Conservation (phyloP, 2,797 vertebrate species). For the Avahi laniger region DNA sequence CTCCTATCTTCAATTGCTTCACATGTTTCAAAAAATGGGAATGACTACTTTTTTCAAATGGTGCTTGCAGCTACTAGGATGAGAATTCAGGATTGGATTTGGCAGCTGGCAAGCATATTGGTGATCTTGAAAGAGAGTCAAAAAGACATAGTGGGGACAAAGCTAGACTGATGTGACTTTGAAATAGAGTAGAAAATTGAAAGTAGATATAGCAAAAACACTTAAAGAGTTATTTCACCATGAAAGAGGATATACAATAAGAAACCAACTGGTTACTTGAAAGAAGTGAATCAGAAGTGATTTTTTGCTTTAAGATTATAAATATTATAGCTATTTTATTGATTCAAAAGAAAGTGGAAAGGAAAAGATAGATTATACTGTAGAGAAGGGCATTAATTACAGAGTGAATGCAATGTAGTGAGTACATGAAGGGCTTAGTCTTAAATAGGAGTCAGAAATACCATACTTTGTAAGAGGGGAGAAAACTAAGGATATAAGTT, state of each 20-base stretch:
- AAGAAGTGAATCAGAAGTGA: not conserved
- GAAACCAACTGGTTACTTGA: not conserved
- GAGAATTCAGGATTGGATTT: not conserved
- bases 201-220: not conserved
- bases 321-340: not conserved
- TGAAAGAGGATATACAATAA: not conserved
- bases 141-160: not conserved
- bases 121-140: not conserved
- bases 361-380: not conserved
- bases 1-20: not conserved
- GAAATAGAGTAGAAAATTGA: not conserved
- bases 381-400: not conserved
- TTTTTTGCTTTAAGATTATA: not conserved
- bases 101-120: not conserved
- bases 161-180: not conserved
- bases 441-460: not conserved
- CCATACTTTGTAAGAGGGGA: not conserved
- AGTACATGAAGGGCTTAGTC: not conserved
- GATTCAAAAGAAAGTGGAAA: not conserved
- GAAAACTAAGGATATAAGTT: not conserved
- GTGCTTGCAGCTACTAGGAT: not conserved
- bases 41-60: not conserved
- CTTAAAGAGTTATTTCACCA: not conserved
- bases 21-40: not conserved
- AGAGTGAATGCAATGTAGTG: not conserved